These are phyloP conservation scores for Leptobrachium ailaonicum DNA, from an alignment of 2,113 vertebrate genomes.

Conservation along the genomic window DNA sequence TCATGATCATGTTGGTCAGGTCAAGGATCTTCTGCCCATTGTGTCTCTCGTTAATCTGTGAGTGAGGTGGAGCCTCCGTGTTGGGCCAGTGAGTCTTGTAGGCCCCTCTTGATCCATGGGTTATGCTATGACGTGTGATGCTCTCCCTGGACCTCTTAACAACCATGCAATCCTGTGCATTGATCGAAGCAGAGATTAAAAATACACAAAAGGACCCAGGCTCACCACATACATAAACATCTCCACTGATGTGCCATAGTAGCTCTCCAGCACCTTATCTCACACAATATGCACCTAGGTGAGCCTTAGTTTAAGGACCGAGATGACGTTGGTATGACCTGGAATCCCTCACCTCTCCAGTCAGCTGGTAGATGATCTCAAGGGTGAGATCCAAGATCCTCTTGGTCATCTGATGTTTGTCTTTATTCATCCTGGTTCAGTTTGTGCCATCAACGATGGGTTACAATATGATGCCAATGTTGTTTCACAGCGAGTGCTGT, in stretches of 20 bases:
- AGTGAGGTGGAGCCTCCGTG: background rate
- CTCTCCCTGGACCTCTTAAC: background rate
- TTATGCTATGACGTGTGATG: background rate
- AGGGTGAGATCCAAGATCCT: constrained; percentile 3
- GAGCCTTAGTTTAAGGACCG: no score
- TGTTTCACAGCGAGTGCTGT: no score
- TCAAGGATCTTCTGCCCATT: constrained; percentile 18
- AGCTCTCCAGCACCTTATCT: no score
- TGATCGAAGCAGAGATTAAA: no score
- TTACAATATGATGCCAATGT: no score
- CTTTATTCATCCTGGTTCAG: constrained; percentile 55
- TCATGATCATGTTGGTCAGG: background rate
- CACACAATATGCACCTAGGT: no score
- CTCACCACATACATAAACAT: no score
- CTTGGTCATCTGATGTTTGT: constrained; percentile 15
- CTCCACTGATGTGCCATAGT: no score
- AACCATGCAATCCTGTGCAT: background rate
- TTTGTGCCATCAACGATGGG: no score
- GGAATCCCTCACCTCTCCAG: constrained; percentile 21
- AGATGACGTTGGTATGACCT: background rate
- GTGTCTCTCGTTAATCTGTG: background rate
- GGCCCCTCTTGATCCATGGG: background rate
- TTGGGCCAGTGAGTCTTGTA: background rate
- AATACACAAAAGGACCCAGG: no score
- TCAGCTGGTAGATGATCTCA: constrained; percentile 24